Evolutionary conservation across 2,888 invertebrate species (phyloP).

Genomic region (Globia sparganii): DNA sequence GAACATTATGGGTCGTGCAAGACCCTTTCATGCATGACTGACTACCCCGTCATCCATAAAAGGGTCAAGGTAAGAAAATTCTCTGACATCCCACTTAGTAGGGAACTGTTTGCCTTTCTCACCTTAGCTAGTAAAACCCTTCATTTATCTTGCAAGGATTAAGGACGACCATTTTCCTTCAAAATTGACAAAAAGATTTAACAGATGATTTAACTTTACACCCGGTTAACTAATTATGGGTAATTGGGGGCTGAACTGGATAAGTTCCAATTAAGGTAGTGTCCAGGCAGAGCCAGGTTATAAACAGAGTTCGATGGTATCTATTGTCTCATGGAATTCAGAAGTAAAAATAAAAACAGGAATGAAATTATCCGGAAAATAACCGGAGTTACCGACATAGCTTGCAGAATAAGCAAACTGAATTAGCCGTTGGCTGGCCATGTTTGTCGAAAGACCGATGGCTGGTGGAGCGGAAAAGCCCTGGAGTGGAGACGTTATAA

Average conservation of each 20-base stretch:
- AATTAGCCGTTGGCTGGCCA: too few relatives aligned
- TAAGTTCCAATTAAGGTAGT: not conserved
- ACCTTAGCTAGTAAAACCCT: constrained; percentile 13
- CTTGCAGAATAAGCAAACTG: too few relatives aligned
- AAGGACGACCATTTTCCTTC: not conserved
- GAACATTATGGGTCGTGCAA: constrained; percentile 15
- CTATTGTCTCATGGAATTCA: not conserved
- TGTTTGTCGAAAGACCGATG: too few relatives aligned
- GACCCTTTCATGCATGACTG: constrained; percentile 39
- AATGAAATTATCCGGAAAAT: too few relatives aligned
- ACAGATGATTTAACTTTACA: constrained; percentile 28
- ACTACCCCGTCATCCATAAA: constrained; percentile 38
- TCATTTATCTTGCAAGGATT: constrained; percentile 24
- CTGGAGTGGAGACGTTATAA: too few relatives aligned
- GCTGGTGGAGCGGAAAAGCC: too few relatives aligned
- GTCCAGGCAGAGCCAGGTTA: not conserved
- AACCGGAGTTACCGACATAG: too few relatives aligned
- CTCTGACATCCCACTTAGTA: constrained; percentile 42
- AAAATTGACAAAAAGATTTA: constrained; percentile 10
- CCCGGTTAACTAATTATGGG: not conserved
- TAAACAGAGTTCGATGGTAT: not conserved
- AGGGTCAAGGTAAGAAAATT: constrained; percentile 36
- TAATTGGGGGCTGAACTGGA: constrained; percentile 6
- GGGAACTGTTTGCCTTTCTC: constrained; percentile 27
- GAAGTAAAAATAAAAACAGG: too few relatives aligned